Evolutionary conservation across 2,797 vertebrate species (phyloP), one percentile per base, ranked within the genome.

Genomic region (Crenichthys baileyi): DNA sequence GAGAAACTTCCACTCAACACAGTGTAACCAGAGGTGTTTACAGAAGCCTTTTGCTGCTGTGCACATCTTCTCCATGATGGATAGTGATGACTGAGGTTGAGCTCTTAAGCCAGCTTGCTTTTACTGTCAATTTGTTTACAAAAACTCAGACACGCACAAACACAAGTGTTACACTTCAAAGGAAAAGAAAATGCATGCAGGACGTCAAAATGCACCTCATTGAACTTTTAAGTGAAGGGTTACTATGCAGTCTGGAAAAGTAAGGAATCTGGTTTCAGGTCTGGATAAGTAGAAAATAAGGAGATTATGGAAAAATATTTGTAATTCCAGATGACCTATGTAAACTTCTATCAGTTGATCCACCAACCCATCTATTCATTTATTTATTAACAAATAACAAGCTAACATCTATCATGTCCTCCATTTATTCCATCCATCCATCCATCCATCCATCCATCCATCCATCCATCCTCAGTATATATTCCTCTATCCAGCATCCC

Each of bases 11-110:
- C 75, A 89, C 87, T 90, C 89, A 85, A 89, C 85, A 92, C 85
- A 73, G 78, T 87, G 90, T 92, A 90, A 88, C 91, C 88, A 71
- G 24, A 73, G 24, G 73, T 91, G 92, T 95, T 94, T 94, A 92
- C 79, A 88, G 31, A 86, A 26, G 70, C 61, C 82, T 84, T 80
- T 91, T 83, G 74, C 56, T 73, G 77, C 83, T 79, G 73, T 76
- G 78, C 87, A 87, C 88, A 90, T 93, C 91, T 87, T 87, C 79
- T 70, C 76, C 24, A 73, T 93, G 91, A 94, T 91, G 78, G 84
- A 94, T 94, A 90, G 91, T 93, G 91, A 93, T 92, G 90, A 93
- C 87, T 84, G 81, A 85, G 72, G 74, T 70, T 5, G 41, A 75
- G 75, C 85, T 83, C 81, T 88, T 76, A 55, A 76, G 56, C 79